Evolutionary conservation across 92 coral and sea anemone species (phyloP), one percentile per base, ranked within the genome.

Genomic region (Porites evermanni): DNA sequence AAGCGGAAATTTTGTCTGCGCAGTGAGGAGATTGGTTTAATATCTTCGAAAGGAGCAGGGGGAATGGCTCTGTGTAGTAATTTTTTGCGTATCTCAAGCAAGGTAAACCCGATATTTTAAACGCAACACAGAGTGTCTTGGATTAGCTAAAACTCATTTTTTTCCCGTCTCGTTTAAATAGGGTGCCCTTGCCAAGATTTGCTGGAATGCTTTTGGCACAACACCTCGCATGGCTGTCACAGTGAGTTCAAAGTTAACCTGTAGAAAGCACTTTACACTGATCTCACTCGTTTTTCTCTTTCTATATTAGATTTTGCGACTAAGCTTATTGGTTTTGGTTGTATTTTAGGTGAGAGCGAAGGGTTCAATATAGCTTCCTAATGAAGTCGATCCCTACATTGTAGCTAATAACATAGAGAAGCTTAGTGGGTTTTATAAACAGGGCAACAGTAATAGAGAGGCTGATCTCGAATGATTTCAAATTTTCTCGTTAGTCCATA

Each of bases 161-260:
- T 51, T 79, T 8, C 16, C 12, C 64, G 56, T 72, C 67, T 81
- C 51, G 79, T 63, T 78, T n/a, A 74, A 65, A 32, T 70, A 94
- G 97, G 86, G 85, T 70, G 90, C 58, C 51, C 84, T 79, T 7
- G 24, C 77, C 4, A 67, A 80, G 19, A 80, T 79, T 24, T 86
- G 87, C 67, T 82, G 91, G 67, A 85, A 90, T 71, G 79, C 87
- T 14, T 88, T 94, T 70, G 69, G 92, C 64, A 94, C 97, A 2
- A 89, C 91, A 7, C 88, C 92, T 24, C 79, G 75, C 32, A 82
- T 83, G 2, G 87, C 93, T 13, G 92, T 90, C 6, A 78, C 93
- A 56, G 91, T 93, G 67, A 90, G 92, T 83, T 67, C 76, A 67
- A 60, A 50, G 3, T 13, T 12, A 17, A 20, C 14, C 74, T 29